A percentile compares a stretch with the other conserved stretches of the same genome.
Evolutionary conservation across 2,888 invertebrate species (phyloP).

Genomic region (Aphrophora alni): DNA sequence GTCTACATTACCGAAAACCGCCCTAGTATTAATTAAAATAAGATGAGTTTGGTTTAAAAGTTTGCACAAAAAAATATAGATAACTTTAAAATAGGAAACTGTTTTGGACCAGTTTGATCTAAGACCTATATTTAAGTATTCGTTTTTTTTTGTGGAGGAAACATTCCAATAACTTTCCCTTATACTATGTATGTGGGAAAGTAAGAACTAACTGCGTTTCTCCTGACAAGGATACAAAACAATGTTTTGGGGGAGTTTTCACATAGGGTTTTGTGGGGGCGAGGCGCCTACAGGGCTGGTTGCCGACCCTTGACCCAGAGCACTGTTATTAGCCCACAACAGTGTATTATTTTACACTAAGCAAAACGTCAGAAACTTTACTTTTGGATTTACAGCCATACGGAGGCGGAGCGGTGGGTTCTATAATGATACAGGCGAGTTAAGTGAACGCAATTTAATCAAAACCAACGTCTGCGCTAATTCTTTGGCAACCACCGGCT

Average conservation of each 20-base stretch:
- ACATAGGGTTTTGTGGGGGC: conserved; percentile 1
- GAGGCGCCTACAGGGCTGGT: background rate
- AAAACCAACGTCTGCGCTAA: background rate
- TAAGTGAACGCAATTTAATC: conserved; percentile 2
- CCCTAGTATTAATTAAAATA: too few species aligned
- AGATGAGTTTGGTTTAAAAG: too few species aligned
- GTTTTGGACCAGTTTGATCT: too few species aligned
- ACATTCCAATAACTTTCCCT: too few species aligned
- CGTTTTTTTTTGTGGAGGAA: too few species aligned
- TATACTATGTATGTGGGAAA: too few species aligned
- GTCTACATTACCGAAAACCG: too few species aligned
- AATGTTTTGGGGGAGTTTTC: background rate
- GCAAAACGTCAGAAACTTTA: background rate
- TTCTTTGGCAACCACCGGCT: background rate
- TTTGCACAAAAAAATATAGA: too few species aligned
- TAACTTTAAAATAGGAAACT: too few species aligned
- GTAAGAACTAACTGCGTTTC: too few species aligned
- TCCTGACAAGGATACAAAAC: too few species aligned
- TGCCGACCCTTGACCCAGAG: background rate
- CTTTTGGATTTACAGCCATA: background rate
- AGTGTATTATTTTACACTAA: background rate
- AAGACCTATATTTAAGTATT: too few species aligned
- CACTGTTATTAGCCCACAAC: background rate
- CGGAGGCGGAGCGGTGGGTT: background rate
- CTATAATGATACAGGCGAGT: background rate